Evolutionary conservation across 2,888 invertebrate genomes (phyloP).

Genomic region (Ecliptopera silaceata): DNA sequence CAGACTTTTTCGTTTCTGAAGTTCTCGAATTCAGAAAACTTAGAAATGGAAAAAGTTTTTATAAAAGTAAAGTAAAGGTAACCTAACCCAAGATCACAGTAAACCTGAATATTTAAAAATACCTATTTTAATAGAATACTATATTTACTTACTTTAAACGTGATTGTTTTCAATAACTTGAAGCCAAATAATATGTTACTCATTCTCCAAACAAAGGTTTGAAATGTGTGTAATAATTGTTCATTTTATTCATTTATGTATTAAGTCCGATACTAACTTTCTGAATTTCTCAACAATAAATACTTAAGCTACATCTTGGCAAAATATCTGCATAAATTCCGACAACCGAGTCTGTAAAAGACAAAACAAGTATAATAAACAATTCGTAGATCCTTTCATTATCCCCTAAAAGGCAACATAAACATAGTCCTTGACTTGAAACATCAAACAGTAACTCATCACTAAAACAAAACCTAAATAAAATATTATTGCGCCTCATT

Average conservation of each 20-base stretch:
- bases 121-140: too few relatives aligned
- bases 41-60: constrained; percentile 16
- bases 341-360: background rate
- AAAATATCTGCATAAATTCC: constrained; percentile 6
- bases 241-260: background rate
- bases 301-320: background rate
- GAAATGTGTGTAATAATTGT: too few relatives aligned
- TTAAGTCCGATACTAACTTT: background rate
- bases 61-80: background rate
- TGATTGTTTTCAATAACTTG: too few relatives aligned
- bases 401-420: constrained; percentile 19
- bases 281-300: background rate
- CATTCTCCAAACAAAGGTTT: too few relatives aligned
- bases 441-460: constrained; percentile 29
- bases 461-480: constrained; percentile 38
- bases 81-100: background rate
- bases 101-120: background rate
- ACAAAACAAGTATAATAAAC: constrained; percentile 16
- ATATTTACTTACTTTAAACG: too few relatives aligned
- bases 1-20: background rate
- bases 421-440: constrained; percentile 21
- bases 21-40: constrained; percentile 1
- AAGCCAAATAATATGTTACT: too few relatives aligned
- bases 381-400: constrained; percentile 18
- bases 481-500: constrained; percentile 35